Percentiles rank a stretch among this genome's conserved stretches.
These are phyloP conservation scores for Morelia viridis DNA, from an alignment of 2,797 vertebrate genomes.

Conservation along the genomic window DNA sequence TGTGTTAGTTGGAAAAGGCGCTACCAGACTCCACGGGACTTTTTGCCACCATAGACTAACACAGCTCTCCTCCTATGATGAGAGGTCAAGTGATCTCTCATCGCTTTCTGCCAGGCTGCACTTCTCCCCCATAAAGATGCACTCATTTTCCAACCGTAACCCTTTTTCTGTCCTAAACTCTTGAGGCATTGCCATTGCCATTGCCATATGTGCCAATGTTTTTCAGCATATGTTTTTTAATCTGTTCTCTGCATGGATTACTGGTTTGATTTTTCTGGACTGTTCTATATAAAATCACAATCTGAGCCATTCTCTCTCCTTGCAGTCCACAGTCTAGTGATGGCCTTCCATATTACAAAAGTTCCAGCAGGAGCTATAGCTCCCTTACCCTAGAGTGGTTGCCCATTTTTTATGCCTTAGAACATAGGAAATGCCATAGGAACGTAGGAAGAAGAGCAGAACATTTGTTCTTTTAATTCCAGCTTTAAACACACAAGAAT, in stretches of 20 bases:
- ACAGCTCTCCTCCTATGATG: not conserved
- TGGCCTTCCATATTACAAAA: not conserved
- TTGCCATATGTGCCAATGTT: not conserved
- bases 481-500: not conserved
- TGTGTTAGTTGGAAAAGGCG: not conserved
- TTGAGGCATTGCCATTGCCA: not conserved
- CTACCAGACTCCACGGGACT: not conserved
- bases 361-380: not conserved
- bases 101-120: not conserved
- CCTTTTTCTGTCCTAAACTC: not conserved
- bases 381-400: not conserved
- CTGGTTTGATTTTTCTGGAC: not conserved
- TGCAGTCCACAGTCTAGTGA: not conserved
- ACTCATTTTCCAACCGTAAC: not conserved
- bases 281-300: not conserved
- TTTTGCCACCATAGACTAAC: not conserved
- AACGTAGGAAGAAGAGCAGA: too few relatives aligned
- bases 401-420: not conserved
- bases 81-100: not conserved
- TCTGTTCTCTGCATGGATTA: not conserved
- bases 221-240: not conserved
- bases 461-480: not conserved
- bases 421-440: too few relatives aligned
- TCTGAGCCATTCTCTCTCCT: not conserved
- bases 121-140: not conserved